These are phyloP conservation scores for Cyrtorhinus lividipennis DNA, from an alignment of 1,140 invertebrate species.

Conservation along the genomic window DNA sequence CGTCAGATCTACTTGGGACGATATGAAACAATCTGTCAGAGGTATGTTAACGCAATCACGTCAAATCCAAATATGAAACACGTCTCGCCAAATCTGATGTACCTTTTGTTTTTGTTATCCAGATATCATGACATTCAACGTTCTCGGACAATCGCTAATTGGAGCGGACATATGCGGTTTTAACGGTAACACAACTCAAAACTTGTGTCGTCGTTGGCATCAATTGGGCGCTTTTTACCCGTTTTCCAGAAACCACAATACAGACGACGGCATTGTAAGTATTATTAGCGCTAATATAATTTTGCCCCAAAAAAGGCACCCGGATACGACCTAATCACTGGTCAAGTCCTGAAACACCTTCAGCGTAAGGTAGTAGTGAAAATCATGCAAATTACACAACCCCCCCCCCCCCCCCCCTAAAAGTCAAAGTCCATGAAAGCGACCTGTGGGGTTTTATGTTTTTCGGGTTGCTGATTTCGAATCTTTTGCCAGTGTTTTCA, in stretches of 20 bases:
- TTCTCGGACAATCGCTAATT: conserved; percentile 74
- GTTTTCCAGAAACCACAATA: conserved; percentile 75
- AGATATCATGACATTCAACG: conserved; percentile 60
- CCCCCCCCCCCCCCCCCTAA: too few relatives aligned
- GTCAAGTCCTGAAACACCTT: not conserved
- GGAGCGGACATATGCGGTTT: conserved; percentile 88
- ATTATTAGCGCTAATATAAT: too few relatives aligned
- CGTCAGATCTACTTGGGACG: conserved; percentile 52
- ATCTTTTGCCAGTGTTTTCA: too few relatives aligned
- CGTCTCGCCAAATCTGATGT: too few relatives aligned
- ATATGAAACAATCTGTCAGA: conserved; percentile 44
- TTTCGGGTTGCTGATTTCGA: too few relatives aligned
- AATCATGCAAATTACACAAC: too few relatives aligned
- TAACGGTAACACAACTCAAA: conserved; percentile 52
- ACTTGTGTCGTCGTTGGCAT: conserved; percentile 64
- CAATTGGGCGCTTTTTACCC: conserved; percentile 77
- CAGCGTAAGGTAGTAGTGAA: too few relatives aligned
- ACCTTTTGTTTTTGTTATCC: too few relatives aligned
- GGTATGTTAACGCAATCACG: conserved; percentile 31
- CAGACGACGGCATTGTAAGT: conserved; percentile 50
- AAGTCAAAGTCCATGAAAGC: too few relatives aligned
- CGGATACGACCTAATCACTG: not conserved
- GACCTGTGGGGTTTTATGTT: too few relatives aligned
- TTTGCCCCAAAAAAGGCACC: conserved; percentile 13
- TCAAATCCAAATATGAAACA: too few relatives aligned